phyloP scores from a whole-genome alignment of 2,113 vertebrate species.

The Oreotragus oreotragus region DNA sequence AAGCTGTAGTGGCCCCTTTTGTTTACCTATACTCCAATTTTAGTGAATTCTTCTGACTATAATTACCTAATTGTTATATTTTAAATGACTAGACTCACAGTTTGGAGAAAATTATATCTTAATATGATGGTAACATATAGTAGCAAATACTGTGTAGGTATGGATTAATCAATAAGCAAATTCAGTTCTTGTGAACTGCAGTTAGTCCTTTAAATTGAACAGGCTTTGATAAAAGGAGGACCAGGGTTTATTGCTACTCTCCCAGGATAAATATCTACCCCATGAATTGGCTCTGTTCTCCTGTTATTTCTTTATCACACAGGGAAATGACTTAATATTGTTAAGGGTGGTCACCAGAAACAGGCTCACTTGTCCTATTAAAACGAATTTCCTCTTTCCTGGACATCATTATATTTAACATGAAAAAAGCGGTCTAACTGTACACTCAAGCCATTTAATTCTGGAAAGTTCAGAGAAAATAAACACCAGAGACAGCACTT shows the following conservation, averaged over 20 bases:
- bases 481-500: neutral
- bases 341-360: too few species aligned
- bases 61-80: constrained; percentile 35
- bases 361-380: fast-evolving
- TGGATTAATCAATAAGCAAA: neutral
- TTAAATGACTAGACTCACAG: neutral
- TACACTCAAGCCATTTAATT: neutral
- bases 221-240: too few species aligned
- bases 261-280: neutral
- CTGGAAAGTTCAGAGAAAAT: neutral
- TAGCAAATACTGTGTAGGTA: neutral
- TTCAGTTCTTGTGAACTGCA: neutral
- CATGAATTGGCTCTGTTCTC: neutral
- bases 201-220: neutral
- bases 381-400: neutral
- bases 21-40: constrained; percentile 48
- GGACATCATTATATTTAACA: neutral
- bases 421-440: neutral
- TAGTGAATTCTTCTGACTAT: constrained; percentile 54
- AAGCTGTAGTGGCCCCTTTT: neutral
- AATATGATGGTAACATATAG: fast-evolving
- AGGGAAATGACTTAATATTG: neutral
- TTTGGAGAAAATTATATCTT: neutral
- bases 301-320: neutral
- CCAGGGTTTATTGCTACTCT: neutral